These are phyloP conservation scores for Ptychoptera albimana DNA, from an alignment of 2,888 invertebrate genomes.

Conservation along the genomic window DNA sequence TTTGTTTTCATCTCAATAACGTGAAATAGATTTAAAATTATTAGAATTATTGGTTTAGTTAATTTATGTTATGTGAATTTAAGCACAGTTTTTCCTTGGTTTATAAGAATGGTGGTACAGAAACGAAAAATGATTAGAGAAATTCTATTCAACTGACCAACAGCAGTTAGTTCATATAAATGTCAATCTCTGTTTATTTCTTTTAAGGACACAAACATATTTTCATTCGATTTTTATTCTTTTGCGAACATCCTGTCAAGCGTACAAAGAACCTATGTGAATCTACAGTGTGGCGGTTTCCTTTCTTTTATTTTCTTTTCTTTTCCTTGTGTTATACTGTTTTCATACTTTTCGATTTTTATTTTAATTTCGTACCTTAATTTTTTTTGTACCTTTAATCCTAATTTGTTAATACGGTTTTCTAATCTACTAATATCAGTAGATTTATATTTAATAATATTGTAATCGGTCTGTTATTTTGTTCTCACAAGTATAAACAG, in stretches of 20 bases:
- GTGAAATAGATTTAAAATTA: not conserved
- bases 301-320: slow-evolving; percentile 3
- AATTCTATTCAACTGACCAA: no score
- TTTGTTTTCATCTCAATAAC: not conserved
- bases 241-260: not conserved
- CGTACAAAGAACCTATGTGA: not conserved
- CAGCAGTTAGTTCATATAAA: no score
- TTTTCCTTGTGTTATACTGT: not conserved
- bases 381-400: not conserved
- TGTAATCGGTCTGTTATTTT: slow-evolving; percentile 4
- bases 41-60: no score
- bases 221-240: not conserved
- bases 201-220: no score
- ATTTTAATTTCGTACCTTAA: not conserved
- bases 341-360: no score
- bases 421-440: slow-evolving; percentile 2
- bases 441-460: no score
- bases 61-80: not conserved
- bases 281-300: not conserved
- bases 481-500: slow-evolving; percentile 24
- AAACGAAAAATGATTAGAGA: no score
- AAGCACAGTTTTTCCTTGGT: slow-evolving; percentile 4
- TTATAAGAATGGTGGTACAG: no score
- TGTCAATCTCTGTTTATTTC: no score
- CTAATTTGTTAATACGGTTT: not conserved